Percentiles rank a stretch among this genome's conserved stretches.
These are phyloP conservation scores for Spinus pinus DNA, from an alignment of 2,797 vertebrate genomes.

Conservation along the genomic window DNA sequence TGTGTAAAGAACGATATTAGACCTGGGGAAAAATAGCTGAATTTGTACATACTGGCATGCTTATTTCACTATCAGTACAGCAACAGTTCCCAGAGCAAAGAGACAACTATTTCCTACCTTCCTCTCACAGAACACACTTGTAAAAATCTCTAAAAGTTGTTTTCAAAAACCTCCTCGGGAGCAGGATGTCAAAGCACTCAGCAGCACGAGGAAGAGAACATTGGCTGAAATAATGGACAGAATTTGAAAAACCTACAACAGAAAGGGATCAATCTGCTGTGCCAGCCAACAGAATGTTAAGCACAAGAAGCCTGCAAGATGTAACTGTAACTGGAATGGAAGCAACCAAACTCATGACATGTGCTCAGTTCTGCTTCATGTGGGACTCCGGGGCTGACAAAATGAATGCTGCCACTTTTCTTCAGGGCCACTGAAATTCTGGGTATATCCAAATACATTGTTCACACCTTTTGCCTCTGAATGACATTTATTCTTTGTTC, in stretches of 20 bases:
- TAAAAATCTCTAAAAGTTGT: not conserved
- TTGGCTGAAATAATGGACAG: not conserved
- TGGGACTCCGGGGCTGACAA: not conserved
- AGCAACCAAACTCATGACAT: not conserved
- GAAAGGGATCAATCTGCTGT: not conserved
- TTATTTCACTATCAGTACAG: not conserved
- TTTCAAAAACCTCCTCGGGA: not conserved
- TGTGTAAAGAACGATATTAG: not conserved
- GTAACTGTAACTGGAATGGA: not conserved
- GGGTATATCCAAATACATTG: not conserved
- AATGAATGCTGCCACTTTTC: not conserved
- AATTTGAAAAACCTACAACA: not conserved
- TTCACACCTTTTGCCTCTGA: not conserved
- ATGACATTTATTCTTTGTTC: not conserved
- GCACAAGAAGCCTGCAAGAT: not conserved
- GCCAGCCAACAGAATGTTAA: not conserved
- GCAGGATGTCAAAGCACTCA: not conserved
- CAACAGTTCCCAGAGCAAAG: not conserved
- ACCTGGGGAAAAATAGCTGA: not conserved
- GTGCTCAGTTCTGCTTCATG: not conserved
- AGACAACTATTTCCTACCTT: not conserved
- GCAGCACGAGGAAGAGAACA: not conserved
- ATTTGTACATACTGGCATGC: not conserved
- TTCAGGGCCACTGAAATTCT: not conserved
- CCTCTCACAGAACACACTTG: not conserved